A percentile compares a stretch with the other conserved stretches of the same genome.
Evolutionary conservation across 2,113 vertebrate species (phyloP).

Genomic region (Daubentonia madagascariensis): DNA sequence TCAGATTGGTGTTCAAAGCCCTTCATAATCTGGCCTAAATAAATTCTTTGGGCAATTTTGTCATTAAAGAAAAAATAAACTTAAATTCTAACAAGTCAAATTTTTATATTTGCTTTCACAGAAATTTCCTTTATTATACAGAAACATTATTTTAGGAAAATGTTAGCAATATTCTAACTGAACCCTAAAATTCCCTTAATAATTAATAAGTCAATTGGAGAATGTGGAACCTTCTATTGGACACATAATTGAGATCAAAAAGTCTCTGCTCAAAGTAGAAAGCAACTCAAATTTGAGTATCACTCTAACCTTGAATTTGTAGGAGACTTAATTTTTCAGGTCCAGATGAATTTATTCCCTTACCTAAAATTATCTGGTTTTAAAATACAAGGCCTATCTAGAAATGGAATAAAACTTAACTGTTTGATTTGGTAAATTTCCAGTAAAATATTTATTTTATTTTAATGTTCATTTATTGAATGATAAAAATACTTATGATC

Average conservation of each 20-base stretch:
- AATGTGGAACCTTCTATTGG: neutral
- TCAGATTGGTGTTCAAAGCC: neutral
- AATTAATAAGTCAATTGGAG: neutral
- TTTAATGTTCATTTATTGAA: neutral
- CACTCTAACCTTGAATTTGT: constrained; percentile 53
- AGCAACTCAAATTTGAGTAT: constrained; percentile 5
- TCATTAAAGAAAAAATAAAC: neutral
- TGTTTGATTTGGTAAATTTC: neutral
- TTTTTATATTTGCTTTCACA: neutral
- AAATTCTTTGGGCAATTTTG: neutral
- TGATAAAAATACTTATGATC: neutral
- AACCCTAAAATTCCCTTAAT: neutral
- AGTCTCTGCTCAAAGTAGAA: neutral
- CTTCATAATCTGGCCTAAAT: neutral
- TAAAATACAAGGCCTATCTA: constrained; percentile 3
- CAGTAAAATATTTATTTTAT: constrained; percentile 4
- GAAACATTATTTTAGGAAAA: constrained; percentile 6
- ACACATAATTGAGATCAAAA: neutral
- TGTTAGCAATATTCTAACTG: neutral
- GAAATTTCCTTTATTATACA: neutral
- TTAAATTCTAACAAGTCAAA: neutral
- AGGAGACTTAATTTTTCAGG: constrained; percentile 48
- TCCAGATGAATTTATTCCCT: constrained; percentile 39
- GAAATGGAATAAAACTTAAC: neutral
- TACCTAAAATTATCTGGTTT: constrained; percentile 13